Percentiles rank a stretch among this genome's conserved stretches.
Conservation (phyloP, 1,140 invertebrate genomes). For the Aphaenogaster rudis region DNA sequence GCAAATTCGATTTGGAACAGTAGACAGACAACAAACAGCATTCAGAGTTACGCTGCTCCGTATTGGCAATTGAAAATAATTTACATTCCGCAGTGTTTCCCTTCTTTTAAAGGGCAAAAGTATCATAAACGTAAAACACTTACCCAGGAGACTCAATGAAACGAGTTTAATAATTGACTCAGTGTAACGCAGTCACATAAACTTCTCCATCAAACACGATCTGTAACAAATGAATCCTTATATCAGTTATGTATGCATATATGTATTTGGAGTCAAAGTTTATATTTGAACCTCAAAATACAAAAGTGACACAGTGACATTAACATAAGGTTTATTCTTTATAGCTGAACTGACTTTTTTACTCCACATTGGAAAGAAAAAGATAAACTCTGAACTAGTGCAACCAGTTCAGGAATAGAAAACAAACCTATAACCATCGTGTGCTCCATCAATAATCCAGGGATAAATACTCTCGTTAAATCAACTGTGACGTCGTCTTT, state of each 20-base stretch:
- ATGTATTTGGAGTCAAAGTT: background rate
- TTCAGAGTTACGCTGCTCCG: background rate
- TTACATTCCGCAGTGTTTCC: background rate
- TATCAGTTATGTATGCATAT: background rate
- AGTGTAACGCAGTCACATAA: background rate
- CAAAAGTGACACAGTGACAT: background rate
- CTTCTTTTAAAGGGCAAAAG: background rate
- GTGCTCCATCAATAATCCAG: background rate
- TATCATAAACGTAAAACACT: background rate
- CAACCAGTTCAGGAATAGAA: too few species aligned
- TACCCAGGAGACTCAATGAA: background rate
- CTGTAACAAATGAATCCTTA: constrained; percentile 7
- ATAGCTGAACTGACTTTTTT: too few species aligned
- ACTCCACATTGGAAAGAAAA: too few species aligned
- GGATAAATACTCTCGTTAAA: background rate
- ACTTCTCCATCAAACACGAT: background rate
- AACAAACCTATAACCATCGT: background rate
- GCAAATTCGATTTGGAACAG: background rate
- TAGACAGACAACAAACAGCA: background rate
- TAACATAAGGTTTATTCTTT: background rate
- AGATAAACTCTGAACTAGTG: too few species aligned
- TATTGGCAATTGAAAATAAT: background rate
- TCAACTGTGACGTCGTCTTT: background rate
- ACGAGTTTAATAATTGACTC: background rate
- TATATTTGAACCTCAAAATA: background rate